phyloP scores from a whole-genome alignment of 1,140 invertebrate species.

The Paracyclopina nana region DNA sequence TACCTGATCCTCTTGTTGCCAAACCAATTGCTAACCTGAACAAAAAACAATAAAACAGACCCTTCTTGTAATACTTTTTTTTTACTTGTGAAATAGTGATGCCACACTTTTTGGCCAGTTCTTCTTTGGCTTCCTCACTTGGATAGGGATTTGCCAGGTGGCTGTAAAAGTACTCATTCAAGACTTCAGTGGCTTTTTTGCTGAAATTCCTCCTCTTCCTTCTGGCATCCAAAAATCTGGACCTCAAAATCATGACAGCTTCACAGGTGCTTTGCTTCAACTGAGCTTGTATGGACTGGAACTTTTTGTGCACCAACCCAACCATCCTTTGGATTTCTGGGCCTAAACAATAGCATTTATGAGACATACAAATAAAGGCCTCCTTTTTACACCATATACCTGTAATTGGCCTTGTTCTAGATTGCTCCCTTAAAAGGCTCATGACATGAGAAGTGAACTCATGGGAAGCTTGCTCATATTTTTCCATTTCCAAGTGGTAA shows the following conservation, averaged over 20 bases:
- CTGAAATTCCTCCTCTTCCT: conserved; percentile 51
- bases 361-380: too few relatives aligned
- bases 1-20: conserved; percentile 99
- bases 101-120: conserved; percentile 92
- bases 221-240: conserved; percentile 78
- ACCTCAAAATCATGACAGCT: conserved; percentile 97
- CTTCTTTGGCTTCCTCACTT: conserved; percentile 97
- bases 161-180: conserved; percentile 99
- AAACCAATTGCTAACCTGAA: conserved; percentile 99
- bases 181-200: conserved; percentile 96
- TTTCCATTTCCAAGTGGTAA: conserved; percentile 96
- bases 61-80: too few relatives aligned
- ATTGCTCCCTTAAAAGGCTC: conserved; percentile 91
- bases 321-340: conserved; percentile 99
- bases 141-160: conserved; percentile 98
- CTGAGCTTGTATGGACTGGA: conserved; percentile 97
- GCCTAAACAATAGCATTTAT: too few relatives aligned
- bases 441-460: conserved; percentile 99
- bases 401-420: conserved; percentile 82
- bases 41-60: too few relatives aligned
- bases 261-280: conserved; percentile 98
- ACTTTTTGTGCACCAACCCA: conserved; percentile 98
- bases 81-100: conserved; percentile 93
- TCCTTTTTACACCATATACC: too few relatives aligned
- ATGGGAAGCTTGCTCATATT: conserved; percentile 96